Conservation (phyloP, 2,888 invertebrate genomes). For the Thymelicus acteon region DNA sequence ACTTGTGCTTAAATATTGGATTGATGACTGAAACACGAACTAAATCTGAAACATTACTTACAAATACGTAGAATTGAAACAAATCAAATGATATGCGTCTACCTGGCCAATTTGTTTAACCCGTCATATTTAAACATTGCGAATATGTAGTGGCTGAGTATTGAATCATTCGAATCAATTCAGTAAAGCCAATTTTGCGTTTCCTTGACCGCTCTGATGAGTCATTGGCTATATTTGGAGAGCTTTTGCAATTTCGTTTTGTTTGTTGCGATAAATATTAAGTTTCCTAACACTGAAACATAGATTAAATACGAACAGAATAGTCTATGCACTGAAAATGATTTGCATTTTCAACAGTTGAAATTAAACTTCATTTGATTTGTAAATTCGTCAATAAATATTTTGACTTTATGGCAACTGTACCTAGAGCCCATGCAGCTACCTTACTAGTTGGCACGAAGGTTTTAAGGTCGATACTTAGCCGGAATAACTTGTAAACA, state of each 20-base stretch:
- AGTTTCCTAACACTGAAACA: too few relatives aligned
- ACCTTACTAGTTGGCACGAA: too few relatives aligned
- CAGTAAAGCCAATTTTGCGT: conserved; percentile 64
- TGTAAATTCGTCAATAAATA: too few relatives aligned
- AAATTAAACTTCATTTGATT: too few relatives aligned
- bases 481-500: too few relatives aligned
- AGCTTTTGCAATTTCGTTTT: conserved; percentile 34
- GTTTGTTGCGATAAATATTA: conserved; percentile 2
- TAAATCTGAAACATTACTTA: not conserved
- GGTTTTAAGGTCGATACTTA: too few relatives aligned
- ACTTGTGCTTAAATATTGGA: not conserved
- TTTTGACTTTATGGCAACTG: too few relatives aligned
- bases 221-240: conserved; percentile 54
- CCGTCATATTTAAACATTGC: conserved; percentile 56
- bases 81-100: conserved; percentile 39
- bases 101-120: conserved; percentile 63
- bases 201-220: conserved; percentile 49
- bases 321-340: too few relatives aligned
- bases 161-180: conserved; percentile 52
- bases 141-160: conserved; percentile 45
- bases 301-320: too few relatives aligned
- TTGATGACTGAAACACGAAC: conserved; percentile 16
- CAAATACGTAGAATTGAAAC: conserved; percentile 32
- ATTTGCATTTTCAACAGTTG: too few relatives aligned
- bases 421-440: too few relatives aligned